These are phyloP conservation scores for Styela clava DNA, from an alignment of 23 tunicate genomes.

Conservation along the genomic window DNA sequence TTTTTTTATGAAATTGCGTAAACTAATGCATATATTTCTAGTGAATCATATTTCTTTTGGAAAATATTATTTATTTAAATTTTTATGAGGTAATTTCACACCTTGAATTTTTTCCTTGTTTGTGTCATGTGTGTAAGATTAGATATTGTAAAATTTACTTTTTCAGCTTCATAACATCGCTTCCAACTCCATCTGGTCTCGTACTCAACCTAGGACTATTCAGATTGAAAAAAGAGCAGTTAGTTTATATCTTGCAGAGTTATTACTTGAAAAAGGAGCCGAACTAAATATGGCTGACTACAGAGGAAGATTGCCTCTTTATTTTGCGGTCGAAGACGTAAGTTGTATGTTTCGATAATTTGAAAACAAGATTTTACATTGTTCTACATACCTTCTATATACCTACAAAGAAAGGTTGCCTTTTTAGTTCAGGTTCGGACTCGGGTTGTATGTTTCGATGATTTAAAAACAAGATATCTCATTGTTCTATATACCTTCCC, in stretches of 20 bases:
- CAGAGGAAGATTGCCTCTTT: conserved; percentile 80
- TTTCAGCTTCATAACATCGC: conserved; percentile 78
- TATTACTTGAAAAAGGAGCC: conserved; percentile 72
- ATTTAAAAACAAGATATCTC: too few relatives aligned
- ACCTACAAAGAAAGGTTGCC: neutral
- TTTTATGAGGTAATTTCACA: too few relatives aligned
- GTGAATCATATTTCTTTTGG: too few relatives aligned
- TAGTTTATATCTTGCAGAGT: conserved; percentile 69
- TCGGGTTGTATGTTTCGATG: too few relatives aligned
- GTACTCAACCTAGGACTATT: conserved; percentile 30
- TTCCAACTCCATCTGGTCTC: conserved; percentile 48
- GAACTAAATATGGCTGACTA: conserved; percentile 90
- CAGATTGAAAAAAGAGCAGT: conserved; percentile 53
- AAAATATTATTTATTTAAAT: too few relatives aligned
- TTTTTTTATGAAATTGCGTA: too few relatives aligned
- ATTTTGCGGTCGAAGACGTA: conserved; percentile 91
- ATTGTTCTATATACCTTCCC: too few relatives aligned
- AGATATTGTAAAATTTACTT: too few relatives aligned
- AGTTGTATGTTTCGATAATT: conserved; percentile 19
- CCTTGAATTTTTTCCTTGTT: too few relatives aligned
- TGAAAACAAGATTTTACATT: neutral
- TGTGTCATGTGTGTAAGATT: too few relatives aligned
- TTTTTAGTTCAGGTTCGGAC: conserved; percentile 5
- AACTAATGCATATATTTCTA: too few relatives aligned
- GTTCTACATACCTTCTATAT: too few relatives aligned